Evolutionary conservation across 2,888 invertebrate species (phyloP), one percentile per base, ranked within the genome.

Genomic region (Chaetoderma sp.): DNA sequence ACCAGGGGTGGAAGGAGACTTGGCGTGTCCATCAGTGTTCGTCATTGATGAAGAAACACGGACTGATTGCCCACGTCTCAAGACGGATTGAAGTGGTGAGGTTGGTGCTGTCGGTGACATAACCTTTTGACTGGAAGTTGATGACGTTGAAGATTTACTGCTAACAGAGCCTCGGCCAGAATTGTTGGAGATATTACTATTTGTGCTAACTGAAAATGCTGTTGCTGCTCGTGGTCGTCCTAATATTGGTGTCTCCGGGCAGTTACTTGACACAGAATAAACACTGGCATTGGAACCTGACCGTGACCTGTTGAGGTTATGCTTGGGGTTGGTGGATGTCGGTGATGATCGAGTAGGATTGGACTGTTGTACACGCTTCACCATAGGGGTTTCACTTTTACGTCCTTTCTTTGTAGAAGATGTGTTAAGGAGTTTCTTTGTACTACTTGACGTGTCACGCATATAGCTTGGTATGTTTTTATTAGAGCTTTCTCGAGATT

Each of bases 401-500:
- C 63, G 47, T 21, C 59, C 56, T 18, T 63, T 63, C 28, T 56
- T 63, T 28, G 73, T 54, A 32, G 59, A n/a, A 13, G 13, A 10
- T n/a, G 28, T 30, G 10, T n/a, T n/a, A 13, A n/a, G n/a, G n/a
- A 36, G 32, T n/a, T 58, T 68, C 32, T 68, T 74, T 18, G 70
- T 57, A 47, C 76, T 74, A 45, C 79, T 78, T 28, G 72, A 65
- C n/a, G 79, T 81, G 23, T 75, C 72, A 44, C 73, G 68, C 81
- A 81, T 81, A 61, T 79, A 81, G 58, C 79, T 80, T 13, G 81
- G 79, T 27, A 78, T 32, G 32, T 33, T 52, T 32, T 18, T 21
- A 2, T 18, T 16, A 6, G 28, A 32, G 16, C 27, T 3, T n/a
- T 21, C 21, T 27, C 32, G 13, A n/a, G n/a, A n/a, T n/a, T n/a